phyloP scores from a whole-genome alignment of 2,797 vertebrate species.

The Chaetodon trifasciatus region DNA sequence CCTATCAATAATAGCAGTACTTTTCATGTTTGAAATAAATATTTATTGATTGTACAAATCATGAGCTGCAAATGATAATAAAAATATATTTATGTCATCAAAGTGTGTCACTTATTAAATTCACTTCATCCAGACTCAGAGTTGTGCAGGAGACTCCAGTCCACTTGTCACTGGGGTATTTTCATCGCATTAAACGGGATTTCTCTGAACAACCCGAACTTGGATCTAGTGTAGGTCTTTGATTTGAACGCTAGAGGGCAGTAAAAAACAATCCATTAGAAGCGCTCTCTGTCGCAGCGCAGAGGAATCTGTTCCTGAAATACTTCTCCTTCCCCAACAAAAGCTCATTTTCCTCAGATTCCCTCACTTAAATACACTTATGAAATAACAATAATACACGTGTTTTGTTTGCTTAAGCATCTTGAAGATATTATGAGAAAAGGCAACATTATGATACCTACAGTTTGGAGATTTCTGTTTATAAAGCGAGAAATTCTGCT shows the following conservation, averaged over 20 bases:
- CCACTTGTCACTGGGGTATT: neutral
- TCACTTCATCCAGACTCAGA: neutral
- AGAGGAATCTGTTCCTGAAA: neutral
- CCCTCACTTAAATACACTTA: neutral
- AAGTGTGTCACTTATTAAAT: conserved; percentile 12
- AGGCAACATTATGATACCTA: neutral
- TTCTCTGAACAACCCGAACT: neutral
- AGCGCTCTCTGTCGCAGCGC: too few relatives aligned
- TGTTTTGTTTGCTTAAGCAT: neutral
- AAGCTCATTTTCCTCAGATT: neutral
- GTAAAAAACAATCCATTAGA: conserved; percentile 4
- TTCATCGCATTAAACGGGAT: neutral
- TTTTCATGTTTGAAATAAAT: conserved; percentile 80
- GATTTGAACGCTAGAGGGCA: conserved; percentile 55
- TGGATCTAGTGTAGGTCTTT: neutral
- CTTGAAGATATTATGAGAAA: neutral
- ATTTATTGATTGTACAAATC: conserved; percentile 82
- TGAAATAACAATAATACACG: neutral
- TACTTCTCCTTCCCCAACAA: neutral
- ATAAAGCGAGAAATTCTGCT: neutral
- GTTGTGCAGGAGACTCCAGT: neutral
- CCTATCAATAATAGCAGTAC: conserved; percentile 62
- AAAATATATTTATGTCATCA: conserved; percentile 64
- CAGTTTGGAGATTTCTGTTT: neutral
- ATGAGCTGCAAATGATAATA: conserved; percentile 77